These are phyloP conservation scores for Dermochelys coriacea DNA, from an alignment of 2,797 vertebrate genomes.

Conservation along the genomic window DNA sequence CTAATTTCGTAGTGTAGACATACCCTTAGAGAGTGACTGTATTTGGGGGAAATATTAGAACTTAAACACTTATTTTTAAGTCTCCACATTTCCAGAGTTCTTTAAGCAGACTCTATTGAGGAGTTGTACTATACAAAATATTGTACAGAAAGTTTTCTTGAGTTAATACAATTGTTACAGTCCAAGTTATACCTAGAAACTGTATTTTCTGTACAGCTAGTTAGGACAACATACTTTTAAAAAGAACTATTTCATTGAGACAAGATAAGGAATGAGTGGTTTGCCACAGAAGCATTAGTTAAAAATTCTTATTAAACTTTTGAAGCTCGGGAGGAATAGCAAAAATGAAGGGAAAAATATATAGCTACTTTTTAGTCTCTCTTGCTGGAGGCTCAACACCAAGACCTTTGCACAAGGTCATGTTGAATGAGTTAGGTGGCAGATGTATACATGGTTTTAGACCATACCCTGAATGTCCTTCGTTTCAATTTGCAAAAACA, in stretches of 20 bases:
- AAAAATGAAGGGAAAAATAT: background rate
- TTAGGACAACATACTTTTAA: background rate
- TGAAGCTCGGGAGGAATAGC: background rate
- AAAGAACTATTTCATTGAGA: background rate
- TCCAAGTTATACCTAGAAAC: background rate
- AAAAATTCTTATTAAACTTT: background rate
- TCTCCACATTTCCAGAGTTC: background rate
- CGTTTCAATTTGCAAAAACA: background rate
- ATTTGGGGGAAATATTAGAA: background rate
- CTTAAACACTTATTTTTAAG: background rate
- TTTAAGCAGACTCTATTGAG: background rate
- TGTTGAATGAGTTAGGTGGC: rapidly evolving
- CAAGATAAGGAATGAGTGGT: background rate
- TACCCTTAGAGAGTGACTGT: background rate
- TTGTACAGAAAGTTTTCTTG: background rate
- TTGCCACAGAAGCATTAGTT: background rate
- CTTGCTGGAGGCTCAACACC: background rate
- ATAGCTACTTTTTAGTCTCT: background rate
- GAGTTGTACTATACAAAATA: background rate
- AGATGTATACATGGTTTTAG: background rate
- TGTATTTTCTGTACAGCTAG: background rate
- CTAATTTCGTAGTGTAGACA: too few relatives aligned
- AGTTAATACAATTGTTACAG: background rate
- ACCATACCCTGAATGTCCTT: background rate
- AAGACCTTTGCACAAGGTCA: rapidly evolving